These are phyloP conservation scores for Orussus abietinus DNA, from an alignment of 1,140 invertebrate species.

Conservation along the genomic window DNA sequence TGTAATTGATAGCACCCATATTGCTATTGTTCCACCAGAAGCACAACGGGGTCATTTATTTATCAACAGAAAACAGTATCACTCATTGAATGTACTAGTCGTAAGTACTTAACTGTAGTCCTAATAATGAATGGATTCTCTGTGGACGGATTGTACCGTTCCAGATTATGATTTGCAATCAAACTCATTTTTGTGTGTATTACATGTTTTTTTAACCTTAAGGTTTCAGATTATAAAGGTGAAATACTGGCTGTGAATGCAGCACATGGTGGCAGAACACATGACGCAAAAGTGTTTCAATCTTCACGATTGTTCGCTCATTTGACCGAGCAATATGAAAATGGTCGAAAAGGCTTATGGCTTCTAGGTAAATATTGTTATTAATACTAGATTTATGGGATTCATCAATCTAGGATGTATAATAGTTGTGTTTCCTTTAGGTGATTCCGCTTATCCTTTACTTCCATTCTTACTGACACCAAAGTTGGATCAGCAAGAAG, in stretches of 20 bases:
- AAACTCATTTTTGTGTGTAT: conserved; percentile 26
- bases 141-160: too few species aligned
- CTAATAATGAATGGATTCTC: too few species aligned
- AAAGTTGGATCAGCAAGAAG: neutral
- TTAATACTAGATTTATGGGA: too few species aligned
- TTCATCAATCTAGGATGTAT: too few species aligned
- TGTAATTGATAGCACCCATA: conserved; percentile 32
- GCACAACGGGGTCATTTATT: conserved; percentile 22
- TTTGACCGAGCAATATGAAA: neutral
- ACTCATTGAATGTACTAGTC: conserved; percentile 25
- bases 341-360: neutral
- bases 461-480: neutral
- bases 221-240: conserved; percentile 1
- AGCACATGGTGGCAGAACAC: neutral
- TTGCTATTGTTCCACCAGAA: conserved; percentile 21
- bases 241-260: conserved; percentile 1
- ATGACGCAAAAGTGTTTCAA: neutral
- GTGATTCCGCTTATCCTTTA: conserved; percentile 4
- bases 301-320: neutral
- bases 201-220: conserved; percentile 2
- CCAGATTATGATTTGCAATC: too few species aligned
- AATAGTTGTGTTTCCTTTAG: neutral
- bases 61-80: conserved; percentile 23
- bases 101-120: too few species aligned
- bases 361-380: too few species aligned